Conservation (phyloP, 2,113 vertebrate genomes). For the Xiphorhynchus elegans region DNA sequence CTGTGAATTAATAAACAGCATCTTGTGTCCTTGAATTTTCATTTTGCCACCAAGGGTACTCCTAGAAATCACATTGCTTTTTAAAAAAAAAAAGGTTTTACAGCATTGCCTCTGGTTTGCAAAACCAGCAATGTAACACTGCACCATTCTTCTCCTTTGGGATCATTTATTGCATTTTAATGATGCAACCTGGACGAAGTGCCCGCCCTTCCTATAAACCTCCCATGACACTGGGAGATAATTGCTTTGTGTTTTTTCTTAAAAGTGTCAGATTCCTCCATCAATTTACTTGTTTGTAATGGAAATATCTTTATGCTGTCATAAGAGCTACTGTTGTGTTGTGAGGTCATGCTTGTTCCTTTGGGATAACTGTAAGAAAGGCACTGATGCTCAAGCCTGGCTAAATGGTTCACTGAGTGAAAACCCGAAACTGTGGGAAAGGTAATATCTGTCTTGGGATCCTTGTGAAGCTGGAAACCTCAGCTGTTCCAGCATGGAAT, state of each 20-base stretch:
- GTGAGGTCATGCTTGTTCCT: not conserved
- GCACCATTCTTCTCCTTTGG: not conserved
- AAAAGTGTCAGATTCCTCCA: not conserved
- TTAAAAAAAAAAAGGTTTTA: not conserved
- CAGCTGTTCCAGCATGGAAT: not conserved
- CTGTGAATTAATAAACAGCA: not conserved
- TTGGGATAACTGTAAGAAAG: not conserved
- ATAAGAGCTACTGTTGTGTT: not conserved
- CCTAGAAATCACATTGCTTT: not conserved
- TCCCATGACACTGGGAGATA: not conserved
- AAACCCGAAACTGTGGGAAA: not conserved
- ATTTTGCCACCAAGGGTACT: not conserved
- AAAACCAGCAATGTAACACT: not conserved
- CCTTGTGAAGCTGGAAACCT: not conserved
- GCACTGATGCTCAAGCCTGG: not conserved
- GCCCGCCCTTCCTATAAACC: not conserved
- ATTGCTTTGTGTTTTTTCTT: not conserved
- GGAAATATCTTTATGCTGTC: not conserved
- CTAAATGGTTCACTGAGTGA: not conserved
- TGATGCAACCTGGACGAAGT: not conserved
- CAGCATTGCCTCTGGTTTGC: not conserved
- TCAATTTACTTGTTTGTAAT: not conserved
- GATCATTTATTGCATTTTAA: not conserved
- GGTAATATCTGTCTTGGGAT: not conserved
- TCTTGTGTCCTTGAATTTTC: not conserved